Evolutionary conservation across 2,888 invertebrate species (phyloP).

Genomic region (Malthinus flaveolus): DNA sequence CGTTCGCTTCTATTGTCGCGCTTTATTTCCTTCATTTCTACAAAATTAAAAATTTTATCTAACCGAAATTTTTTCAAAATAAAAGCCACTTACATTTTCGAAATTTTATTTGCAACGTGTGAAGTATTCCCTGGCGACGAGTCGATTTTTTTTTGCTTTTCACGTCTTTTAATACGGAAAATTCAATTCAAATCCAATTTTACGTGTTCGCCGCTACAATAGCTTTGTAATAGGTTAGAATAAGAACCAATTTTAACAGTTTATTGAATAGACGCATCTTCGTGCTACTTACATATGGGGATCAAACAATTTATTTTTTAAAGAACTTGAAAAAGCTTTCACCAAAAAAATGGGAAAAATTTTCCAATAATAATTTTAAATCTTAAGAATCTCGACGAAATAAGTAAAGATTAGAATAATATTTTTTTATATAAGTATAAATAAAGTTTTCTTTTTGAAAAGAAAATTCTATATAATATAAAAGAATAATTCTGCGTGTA

Average conservation of each 20-base stretch:
- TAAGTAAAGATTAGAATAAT: not conserved
- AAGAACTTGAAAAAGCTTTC: constrained; percentile 8
- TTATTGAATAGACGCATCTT: constrained; percentile 29
- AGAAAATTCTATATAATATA: not conserved
- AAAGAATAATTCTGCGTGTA: constrained; percentile 20
- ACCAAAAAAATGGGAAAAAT: not conserved
- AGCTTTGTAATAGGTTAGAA: constrained; percentile 41
- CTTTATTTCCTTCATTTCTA: too few species aligned
- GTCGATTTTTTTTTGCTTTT: constrained; percentile 19
- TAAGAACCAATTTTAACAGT: constrained; percentile 46
- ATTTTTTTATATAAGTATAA: not conserved
- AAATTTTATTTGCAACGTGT: constrained; percentile 3
- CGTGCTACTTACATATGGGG: constrained; percentile 24
- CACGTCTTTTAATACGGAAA: constrained; percentile 33
- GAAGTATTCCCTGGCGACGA: constrained; percentile 4
- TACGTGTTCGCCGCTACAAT: constrained; percentile 49
- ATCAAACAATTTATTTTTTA: constrained; percentile 18
- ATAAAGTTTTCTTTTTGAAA: constrained; percentile 1
- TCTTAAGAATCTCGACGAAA: not conserved
- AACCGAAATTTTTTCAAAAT: not conserved
- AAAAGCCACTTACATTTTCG: not conserved
- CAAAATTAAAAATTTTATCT: too few species aligned
- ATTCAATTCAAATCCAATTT: constrained; percentile 54
- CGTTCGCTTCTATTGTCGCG: not conserved
- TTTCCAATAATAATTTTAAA: not conserved